These are phyloP conservation scores for Sesia bembeciformis DNA, from an alignment of 2,888 invertebrate species.

Conservation along the genomic window DNA sequence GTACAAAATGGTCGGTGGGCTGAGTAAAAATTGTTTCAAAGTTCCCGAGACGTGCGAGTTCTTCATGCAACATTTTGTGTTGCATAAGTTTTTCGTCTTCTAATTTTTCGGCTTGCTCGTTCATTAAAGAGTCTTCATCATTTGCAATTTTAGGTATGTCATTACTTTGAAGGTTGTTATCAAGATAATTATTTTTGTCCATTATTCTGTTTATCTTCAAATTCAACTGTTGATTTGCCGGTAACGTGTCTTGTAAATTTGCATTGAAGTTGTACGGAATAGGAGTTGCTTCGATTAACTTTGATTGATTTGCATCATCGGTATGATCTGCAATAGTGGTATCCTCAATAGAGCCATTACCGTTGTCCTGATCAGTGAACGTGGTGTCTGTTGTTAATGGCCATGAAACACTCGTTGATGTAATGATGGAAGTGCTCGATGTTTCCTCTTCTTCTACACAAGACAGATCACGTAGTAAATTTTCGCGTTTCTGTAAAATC, in stretches of 20 bases:
- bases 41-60: slow-evolving; percentile 55
- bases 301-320: slow-evolving; percentile 29
- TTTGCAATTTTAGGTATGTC: slow-evolving; percentile 39
- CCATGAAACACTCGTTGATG: slow-evolving; percentile 28
- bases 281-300: slow-evolving; percentile 18
- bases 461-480: slow-evolving; percentile 73
- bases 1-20: slow-evolving; percentile 66
- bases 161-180: slow-evolving; percentile 47
- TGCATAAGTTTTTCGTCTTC: slow-evolving; percentile 56
- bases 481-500: slow-evolving; percentile 73
- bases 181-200: slow-evolving; percentile 31
- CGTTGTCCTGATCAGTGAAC: slow-evolving; percentile 38
- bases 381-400: slow-evolving; percentile 27
- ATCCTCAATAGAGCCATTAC: slow-evolving; percentile 37
- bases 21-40: slow-evolving; percentile 64
- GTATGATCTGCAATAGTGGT: slow-evolving; percentile 36
- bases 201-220: slow-evolving; percentile 8
- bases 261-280: slow-evolving; percentile 2
- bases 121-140: slow-evolving; percentile 27
- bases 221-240: slow-evolving; percentile 16
- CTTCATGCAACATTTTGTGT: slow-evolving; percentile 58
- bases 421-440: slow-evolving; percentile 27
- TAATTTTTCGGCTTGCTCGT: slow-evolving; percentile 41
- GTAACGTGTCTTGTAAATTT: neutral
- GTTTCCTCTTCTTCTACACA: slow-evolving; percentile 69